These are phyloP conservation scores for Callocephalon fimbriatum DNA, from an alignment of 2,113 vertebrate species.

Conservation along the genomic window DNA sequence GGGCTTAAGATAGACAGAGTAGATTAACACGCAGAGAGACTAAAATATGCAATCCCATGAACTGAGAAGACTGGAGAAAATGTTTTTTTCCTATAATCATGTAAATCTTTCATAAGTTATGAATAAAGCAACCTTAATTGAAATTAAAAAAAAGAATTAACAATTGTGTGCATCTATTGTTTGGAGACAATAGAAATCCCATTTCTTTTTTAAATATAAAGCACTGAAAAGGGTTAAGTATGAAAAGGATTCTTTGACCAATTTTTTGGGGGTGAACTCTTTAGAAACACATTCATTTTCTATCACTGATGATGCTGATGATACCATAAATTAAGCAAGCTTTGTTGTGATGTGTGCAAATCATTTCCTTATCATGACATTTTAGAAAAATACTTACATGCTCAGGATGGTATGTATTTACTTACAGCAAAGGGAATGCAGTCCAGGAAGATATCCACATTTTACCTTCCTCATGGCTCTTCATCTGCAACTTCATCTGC, in stretches of 20 bases:
- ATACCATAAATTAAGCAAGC: background rate
- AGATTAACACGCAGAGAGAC: background rate
- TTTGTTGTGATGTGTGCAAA: background rate
- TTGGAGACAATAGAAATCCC: background rate
- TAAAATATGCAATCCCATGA: background rate
- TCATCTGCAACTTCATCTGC: background rate
- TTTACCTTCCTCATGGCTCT: background rate
- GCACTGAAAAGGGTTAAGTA: accelerated
- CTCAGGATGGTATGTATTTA: background rate
- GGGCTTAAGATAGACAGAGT: background rate
- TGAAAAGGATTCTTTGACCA: background rate
- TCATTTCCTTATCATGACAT: background rate
- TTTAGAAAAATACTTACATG: background rate
- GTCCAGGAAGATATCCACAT: background rate
- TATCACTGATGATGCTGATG: background rate
- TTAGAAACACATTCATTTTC: background rate
- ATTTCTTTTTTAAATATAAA: background rate
- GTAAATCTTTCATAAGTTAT: background rate
- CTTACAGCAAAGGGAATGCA: background rate
- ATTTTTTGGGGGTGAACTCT: accelerated
- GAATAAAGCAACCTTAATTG: background rate
- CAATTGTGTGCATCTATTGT: background rate
- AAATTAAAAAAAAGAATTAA: background rate
- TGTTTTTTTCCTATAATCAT: background rate
- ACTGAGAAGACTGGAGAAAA: background rate